Evolutionary conservation across 2,888 invertebrate species (phyloP), one percentile per base, ranked within the genome.

Genomic region (Pandemis cinnamomeana): DNA sequence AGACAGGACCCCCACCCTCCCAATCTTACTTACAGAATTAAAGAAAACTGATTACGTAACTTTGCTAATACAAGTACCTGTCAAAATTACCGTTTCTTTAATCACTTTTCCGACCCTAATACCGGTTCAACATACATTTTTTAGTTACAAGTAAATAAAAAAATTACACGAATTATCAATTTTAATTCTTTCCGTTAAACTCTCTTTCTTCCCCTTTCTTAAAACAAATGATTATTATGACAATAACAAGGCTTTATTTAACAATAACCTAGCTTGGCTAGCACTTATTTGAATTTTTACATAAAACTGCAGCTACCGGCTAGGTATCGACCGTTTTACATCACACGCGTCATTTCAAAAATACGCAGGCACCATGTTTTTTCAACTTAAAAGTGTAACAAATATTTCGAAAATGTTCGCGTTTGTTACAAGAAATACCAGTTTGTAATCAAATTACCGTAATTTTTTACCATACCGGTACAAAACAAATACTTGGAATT

Each of bases 241-340:
- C 55, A 20, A 55, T 55, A 8, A 55, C 55, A 55, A 55, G 20
- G 55, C 55, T 20, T 2, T 55, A 20, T 15, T 7, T 42, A 42
- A n/a, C n/a, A n/a, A n/a, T 36, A 61, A 41, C 7, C 61, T 61
- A 61, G 41, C 61, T 61, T 61, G 13, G 61, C 61, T 61, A 55
- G 41, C n/a, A 41, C 42, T 61, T 41, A 61, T 41, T 55, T 36
- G 27, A 36, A 36, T 36, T 36, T 36, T 36, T 36, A 36, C 27
- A 36, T 36, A 36, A 36, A 36, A 36, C 27, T 36, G 61, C 61
- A 61, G 61, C 42, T 36, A 36, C 27, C 27, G 27, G 27, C 27
- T 36, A 2, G 27, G 4, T 36, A 36, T 36, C 27, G 61, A n/a
- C 7, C 20, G 8, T 55, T 55, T 15, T 15, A 53, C 15, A 7